Evolutionary conservation across 2,113 vertebrate species (phyloP).

Genomic region (Gavialis gangeticus): DNA sequence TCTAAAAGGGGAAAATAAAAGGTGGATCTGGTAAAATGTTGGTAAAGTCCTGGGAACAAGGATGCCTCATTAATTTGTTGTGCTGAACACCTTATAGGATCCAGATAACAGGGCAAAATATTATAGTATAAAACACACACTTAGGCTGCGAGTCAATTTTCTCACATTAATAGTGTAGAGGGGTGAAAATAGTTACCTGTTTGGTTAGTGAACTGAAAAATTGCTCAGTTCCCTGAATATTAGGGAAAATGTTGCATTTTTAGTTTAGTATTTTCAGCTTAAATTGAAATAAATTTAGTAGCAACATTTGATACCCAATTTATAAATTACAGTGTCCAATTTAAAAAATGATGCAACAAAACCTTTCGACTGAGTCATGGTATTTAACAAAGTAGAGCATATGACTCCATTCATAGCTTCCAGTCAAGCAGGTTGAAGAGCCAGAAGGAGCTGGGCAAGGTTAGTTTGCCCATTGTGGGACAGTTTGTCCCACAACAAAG

Average conservation of each 20-base stretch:
- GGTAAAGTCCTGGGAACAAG: neutral
- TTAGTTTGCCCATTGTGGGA: no score
- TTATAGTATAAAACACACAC: neutral
- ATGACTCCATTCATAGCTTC: no score
- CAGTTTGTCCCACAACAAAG: no score
- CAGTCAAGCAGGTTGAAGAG: no score
- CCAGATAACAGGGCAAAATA: neutral
- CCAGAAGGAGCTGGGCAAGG: no score
- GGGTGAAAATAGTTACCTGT: no score
- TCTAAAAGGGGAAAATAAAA: neutral
- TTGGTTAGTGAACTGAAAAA: neutral
- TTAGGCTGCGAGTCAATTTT: neutral
- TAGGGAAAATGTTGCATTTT: no score
- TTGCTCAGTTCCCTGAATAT: no score
- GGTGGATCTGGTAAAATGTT: neutral
- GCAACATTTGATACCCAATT: neutral
- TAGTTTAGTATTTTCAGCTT: no score
- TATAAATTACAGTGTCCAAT: neutral
- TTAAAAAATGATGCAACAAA: neutral
- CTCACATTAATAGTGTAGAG: neutral
- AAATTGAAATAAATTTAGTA: neutral
- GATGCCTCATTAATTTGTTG: neutral
- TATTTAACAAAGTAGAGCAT: no score
- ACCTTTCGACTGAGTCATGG: neutral
- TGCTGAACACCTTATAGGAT: fast-evolving